A percentile compares a stretch with the other conserved stretches of the same genome.
phyloP scores from a whole-genome alignment of 2,797 vertebrate genomes.

The Aselliscus stoliczkanus region DNA sequence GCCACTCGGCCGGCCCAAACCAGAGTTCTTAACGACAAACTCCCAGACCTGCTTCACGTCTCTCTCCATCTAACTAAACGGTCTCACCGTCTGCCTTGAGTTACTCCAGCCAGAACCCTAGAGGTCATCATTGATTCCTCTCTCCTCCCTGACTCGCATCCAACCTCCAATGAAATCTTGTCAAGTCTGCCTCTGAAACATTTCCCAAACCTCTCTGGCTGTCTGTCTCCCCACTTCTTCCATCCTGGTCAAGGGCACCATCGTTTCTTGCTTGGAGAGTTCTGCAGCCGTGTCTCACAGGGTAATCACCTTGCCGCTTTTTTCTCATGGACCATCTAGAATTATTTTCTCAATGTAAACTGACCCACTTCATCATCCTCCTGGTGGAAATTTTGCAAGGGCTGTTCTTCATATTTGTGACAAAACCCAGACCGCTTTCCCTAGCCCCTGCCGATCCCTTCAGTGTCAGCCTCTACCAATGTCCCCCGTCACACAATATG shows the following conservation, averaged over 20 bases:
- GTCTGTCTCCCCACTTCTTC: neutral
- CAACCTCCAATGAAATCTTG: neutral
- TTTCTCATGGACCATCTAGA: neutral
- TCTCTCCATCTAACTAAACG: neutral
- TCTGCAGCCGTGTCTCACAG: neutral
- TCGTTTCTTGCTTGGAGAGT: neutral
- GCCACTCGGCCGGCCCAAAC: too few species aligned
- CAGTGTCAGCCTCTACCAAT: too few species aligned
- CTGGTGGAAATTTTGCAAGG: neutral
- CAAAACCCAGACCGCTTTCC: neutral
- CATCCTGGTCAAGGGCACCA: neutral
- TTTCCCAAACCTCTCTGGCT: accelerated
- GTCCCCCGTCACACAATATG: accelerated
- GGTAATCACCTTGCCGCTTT: accelerated
- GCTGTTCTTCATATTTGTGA: neutral
- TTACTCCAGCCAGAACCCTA: neutral
- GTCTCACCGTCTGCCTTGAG: neutral
- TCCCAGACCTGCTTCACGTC: neutral
- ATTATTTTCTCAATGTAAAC: neutral
- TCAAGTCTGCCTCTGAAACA: neutral
- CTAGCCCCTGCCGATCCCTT: neutral
- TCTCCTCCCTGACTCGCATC: neutral
- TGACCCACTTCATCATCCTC: neutral
- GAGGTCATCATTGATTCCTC: neutral
- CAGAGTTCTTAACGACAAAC: neutral